Base-by-base conservation (phyloP, 2,888 invertebrate species). In the Adineta ricciae region DNA sequence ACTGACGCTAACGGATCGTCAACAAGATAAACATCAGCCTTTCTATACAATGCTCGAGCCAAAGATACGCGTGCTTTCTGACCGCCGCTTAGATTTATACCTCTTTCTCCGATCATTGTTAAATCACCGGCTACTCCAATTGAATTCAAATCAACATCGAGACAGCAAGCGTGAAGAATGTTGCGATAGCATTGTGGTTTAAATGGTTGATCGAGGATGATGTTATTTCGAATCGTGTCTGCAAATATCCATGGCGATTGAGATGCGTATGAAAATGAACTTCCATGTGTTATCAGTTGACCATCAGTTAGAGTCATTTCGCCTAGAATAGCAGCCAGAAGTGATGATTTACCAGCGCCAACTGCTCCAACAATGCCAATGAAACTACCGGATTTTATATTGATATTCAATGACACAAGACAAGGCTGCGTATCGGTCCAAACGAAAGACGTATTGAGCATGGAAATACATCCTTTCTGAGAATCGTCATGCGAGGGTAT, bases 281-380 rank as follows among this genome's bases (percentile, higher is more conserved):
- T 90, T 89, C 89, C 52, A n/a, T 82, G 46, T 27, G 82, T 84
- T 49, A 84, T 84, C 27, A 64, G 32, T 21, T 83, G 82, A 46
- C 46, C 46, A 46, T 82, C 82, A 38, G 84, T 27, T 78, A 83
- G 64, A 88, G 95, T 94, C 95, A 96, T 96, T 92, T 97, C 97
- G 88, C 96, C 93, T 9, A 96, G 92, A 86, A 95, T 92, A 0
- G 96, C 96, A 8, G 95, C 94, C 54, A 97, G 91, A 50, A 97
- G 92, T 78, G 96, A 96, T 7, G 91, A 91, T 87, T 92, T 92
- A n/a, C 92, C 92, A 73, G 90, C 88, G 4, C 92, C 92, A 19
- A 92, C 92, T 36, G 88, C 88, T 19, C 92, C 92, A 54, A 92
- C 91, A 78, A 92, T 46, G 46, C 46, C 46, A 46, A 46, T 11